These are phyloP conservation scores for Lucinisca nassula DNA, from an alignment of 2,888 invertebrate species.

Conservation along the genomic window DNA sequence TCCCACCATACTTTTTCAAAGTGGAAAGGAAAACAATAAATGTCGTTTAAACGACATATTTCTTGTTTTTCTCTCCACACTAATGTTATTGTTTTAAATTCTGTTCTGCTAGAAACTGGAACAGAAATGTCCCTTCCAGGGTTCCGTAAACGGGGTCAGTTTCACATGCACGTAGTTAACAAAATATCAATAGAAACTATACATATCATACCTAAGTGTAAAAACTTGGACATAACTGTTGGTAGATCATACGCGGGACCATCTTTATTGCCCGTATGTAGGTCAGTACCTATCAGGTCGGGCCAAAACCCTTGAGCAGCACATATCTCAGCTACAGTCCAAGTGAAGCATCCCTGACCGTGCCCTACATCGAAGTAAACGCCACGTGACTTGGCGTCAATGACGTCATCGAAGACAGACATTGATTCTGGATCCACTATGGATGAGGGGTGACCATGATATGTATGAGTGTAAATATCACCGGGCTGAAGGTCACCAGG, in stretches of 20 bases:
- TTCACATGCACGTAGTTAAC: too few relatives aligned
- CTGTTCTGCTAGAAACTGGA: too few relatives aligned
- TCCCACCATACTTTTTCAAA: too few relatives aligned
- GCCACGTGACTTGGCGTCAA: constrained; percentile 79
- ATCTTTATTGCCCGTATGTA: constrained; percentile 76
- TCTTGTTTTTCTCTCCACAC: too few relatives aligned
- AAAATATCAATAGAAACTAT: too few relatives aligned
- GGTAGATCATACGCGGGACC: constrained; percentile 84
- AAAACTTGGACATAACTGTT: constrained; percentile 82
- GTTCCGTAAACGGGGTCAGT: too few relatives aligned
- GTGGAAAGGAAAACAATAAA: too few relatives aligned
- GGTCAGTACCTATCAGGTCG: constrained; percentile 81
- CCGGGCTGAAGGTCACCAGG: constrained; percentile 78
- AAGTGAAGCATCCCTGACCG: constrained; percentile 82
- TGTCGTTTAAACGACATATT: too few relatives aligned
- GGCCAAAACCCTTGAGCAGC: constrained; percentile 79
- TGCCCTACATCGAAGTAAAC: constrained; percentile 84
- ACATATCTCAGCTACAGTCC: constrained; percentile 81
- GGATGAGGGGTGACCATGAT: constrained; percentile 72
- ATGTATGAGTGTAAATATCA: constrained; percentile 84
- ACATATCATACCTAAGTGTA: constrained; percentile 83
- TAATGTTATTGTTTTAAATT: too few relatives aligned
- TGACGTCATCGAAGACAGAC: constrained; percentile 71
- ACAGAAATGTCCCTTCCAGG: too few relatives aligned
- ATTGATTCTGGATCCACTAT: constrained; percentile 72